Conservation (phyloP, 2,113 vertebrate genomes). For the Brachirus orientalis region DNA sequence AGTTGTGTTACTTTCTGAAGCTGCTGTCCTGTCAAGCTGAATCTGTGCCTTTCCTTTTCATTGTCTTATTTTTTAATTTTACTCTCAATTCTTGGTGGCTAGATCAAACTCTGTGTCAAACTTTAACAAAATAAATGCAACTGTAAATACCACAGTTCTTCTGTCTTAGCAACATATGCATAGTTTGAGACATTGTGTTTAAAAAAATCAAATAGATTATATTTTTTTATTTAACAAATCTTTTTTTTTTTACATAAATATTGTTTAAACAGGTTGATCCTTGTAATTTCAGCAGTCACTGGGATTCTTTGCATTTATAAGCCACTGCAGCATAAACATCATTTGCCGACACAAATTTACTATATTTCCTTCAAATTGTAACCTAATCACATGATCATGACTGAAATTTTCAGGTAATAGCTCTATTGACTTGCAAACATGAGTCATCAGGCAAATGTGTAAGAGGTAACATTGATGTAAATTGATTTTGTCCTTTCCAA, state of each 20-base stretch:
- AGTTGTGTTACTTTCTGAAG: slow-evolving; percentile 69
- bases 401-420: slow-evolving; percentile 1
- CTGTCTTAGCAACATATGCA: slow-evolving; percentile 5
- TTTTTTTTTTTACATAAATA: slow-evolving; percentile 56
- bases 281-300: slow-evolving; percentile 12
- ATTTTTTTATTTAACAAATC: slow-evolving; percentile 43
- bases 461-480: slow-evolving; percentile 6
- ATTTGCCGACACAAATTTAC: slow-evolving; percentile 2
- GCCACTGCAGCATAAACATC: slow-evolving; percentile 41
- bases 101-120: slow-evolving; percentile 67
- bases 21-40: slow-evolving; percentile 80
- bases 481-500: slow-evolving; percentile 16
- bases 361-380: neutral
- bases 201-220: slow-evolving; percentile 19
- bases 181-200: neutral
- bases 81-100: slow-evolving; percentile 57
- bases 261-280: slow-evolving; percentile 26
- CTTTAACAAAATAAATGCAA: slow-evolving; percentile 74
- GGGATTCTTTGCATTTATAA: slow-evolving; percentile 25
- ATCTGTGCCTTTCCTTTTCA: slow-evolving; percentile 78
- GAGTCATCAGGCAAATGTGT: slow-evolving; percentile 1
- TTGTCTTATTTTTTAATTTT: slow-evolving; percentile 78
- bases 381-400: slow-evolving; percentile 1
- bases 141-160: slow-evolving; percentile 29
- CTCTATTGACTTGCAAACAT: neutral